phyloP scores from a whole-genome alignment of 2,113 vertebrate genomes.

The Siniperca knerii region DNA sequence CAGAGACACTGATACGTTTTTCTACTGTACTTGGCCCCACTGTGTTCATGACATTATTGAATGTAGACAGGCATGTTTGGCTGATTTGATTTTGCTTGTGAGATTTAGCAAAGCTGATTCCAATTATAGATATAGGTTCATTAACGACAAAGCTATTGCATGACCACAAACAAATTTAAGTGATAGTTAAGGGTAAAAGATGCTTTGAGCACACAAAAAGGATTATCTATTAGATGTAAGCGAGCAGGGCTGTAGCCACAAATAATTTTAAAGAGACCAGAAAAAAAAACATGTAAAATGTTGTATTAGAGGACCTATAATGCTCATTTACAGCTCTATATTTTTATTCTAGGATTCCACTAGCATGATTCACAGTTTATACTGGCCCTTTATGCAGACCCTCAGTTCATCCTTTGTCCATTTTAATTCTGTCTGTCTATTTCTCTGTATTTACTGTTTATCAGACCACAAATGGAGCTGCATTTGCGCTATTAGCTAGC shows the following conservation, averaged over 20 bases:
- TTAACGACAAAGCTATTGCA: slow-evolving; percentile 5
- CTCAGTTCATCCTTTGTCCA: no score
- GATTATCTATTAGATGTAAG: neutral
- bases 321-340: no score
- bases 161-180: neutral
- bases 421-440: no score
- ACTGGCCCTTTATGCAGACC: no score
- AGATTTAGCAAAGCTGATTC: neutral
- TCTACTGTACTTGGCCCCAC: slow-evolving; percentile 3
- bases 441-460: no score
- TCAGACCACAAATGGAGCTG: no score
- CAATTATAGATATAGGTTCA: slow-evolving; percentile 15
- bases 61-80: slow-evolving; percentile 34
- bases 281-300: neutral
- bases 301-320: no score
- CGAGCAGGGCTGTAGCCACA: neutral
- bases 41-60: slow-evolving; percentile 31
- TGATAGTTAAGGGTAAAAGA: neutral
- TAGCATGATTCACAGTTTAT: no score
- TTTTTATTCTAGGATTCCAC: no score
- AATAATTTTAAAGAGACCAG: neutral
- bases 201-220: neutral
- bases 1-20: slow-evolving; percentile 6
- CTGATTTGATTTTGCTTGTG: neutral
- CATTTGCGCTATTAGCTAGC: no score